Evolutionary conservation across 2,113 vertebrate genomes (phyloP).

Genomic region (Mirounga angustirostris): DNA sequence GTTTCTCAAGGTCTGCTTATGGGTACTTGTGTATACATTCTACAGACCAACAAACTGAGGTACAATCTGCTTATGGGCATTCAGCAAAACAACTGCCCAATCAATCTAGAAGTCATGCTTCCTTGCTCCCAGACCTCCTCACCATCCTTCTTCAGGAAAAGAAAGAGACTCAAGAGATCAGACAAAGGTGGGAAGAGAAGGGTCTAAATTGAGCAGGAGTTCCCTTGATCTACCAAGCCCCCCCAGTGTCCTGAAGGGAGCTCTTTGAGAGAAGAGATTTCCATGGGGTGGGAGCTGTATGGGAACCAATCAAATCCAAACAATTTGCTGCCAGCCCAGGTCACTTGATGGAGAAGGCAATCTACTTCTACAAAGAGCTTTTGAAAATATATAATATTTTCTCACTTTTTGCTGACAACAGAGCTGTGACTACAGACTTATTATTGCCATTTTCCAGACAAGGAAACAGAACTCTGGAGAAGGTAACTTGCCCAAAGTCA

Average conservation of each 20-base stretch:
- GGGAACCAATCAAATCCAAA: background rate
- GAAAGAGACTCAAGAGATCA: background rate
- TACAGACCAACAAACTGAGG: background rate
- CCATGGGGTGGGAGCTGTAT: background rate
- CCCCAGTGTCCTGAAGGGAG: background rate
- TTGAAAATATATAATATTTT: background rate
- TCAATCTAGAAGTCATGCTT: background rate
- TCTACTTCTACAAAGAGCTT: background rate
- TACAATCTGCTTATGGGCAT: background rate
- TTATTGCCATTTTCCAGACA: slow-evolving; percentile 52
- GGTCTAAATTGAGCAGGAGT: background rate
- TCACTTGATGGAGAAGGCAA: background rate
- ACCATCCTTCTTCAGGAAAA: background rate
- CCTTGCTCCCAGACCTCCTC: background rate
- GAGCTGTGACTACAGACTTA: background rate
- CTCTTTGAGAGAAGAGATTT: slow-evolving; percentile 1
- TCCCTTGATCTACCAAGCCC: background rate
- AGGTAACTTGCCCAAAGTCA: background rate
- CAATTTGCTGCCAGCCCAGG: background rate
- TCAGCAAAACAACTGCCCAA: background rate
- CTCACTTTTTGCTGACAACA: slow-evolving; percentile 8
- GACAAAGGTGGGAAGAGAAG: background rate
- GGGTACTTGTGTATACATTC: background rate
- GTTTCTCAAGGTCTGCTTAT: background rate
- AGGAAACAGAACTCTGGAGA: slow-evolving; percentile 42